Percentiles rank a stretch among this genome's conserved stretches.
These are phyloP conservation scores for Coccyzus lansbergi DNA, from an alignment of 2,797 vertebrate species.

Conservation along the genomic window DNA sequence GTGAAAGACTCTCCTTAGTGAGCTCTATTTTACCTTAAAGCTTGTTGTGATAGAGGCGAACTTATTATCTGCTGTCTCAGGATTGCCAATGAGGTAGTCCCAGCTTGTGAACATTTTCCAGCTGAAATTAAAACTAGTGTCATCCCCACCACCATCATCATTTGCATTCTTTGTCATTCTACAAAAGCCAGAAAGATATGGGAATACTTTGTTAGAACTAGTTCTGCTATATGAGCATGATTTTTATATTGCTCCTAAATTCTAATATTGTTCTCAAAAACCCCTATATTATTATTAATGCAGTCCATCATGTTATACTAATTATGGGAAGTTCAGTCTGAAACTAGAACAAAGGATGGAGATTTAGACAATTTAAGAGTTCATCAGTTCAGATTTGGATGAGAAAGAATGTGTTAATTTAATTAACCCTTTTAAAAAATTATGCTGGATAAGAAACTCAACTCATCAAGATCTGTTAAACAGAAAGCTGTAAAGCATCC, in stretches of 20 bases:
- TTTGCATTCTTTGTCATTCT: slow-evolving; percentile 97
- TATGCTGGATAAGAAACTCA: neutral
- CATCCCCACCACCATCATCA: slow-evolving; percentile 90
- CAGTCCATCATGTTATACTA: neutral
- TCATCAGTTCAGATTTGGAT: neutral
- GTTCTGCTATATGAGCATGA: neutral
- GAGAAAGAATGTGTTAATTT: neutral
- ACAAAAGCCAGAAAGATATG: slow-evolving; percentile 10
- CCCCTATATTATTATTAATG: neutral
- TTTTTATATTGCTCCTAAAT: neutral
- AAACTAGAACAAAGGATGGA: neutral
- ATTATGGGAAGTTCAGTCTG: neutral
- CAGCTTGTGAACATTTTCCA: slow-evolving; percentile 97
- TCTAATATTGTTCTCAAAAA: neutral
- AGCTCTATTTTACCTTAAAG: slow-evolving; percentile 86
- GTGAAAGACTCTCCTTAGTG: neutral
- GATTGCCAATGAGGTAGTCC: slow-evolving; percentile 96
- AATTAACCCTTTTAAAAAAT: neutral
- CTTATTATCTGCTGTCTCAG: slow-evolving; percentile 96
- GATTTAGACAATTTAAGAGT: neutral
- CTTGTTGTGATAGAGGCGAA: slow-evolving; percentile 95
- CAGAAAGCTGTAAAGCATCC: neutral
- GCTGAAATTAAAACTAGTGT: slow-evolving; percentile 94
- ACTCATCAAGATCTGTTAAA: neutral
- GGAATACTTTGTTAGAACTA: neutral